Base-by-base conservation (phyloP, 2,797 vertebrate species). In the Aeoliscus strigatus region DNA sequence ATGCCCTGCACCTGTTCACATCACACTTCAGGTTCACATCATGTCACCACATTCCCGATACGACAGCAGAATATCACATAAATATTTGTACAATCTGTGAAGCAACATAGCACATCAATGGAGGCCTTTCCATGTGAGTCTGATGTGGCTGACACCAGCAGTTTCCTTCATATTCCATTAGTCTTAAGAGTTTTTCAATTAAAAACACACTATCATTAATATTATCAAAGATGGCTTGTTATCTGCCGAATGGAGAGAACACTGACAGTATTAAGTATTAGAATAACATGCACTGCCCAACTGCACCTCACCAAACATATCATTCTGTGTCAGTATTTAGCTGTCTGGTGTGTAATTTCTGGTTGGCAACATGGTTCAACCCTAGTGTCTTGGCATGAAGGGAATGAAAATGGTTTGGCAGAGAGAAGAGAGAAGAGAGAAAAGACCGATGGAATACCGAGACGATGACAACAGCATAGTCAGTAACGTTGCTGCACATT, bases 321-420 rank as follows among this genome's bases (percentile, higher is more conserved):
- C 47, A 71, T 66, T 70, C 7, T 42, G 47, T 47, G 64, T 69
- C 66, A 61, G 54, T 60, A 59, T 75, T 62, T 66, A 70, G 58
- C 49, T 50, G 36, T 38, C 55, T 40, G 14, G 47, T 65, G 51
- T 75, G 44, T 69, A 66, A 78, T 75, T 71, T 69, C 27, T 48
- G 27, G 49, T 73, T 72, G 67, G 58, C 59, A 60, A 34, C 32
- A n/a, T 35, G 6, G 17, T 35, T 43, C 43, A 31, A 33, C 54
- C 27, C 35, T 32, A 49, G 44, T 15, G 21, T 38, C 27, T 51
- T 59, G 60, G 49, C 63, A 68, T 52, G 64, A 52, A 34, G 61
- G 45, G 46, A 47, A 68, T 53, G 65, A 74, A 63, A 60, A 61
- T 53, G 62, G 45, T 66, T 52, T 46, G 51, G 39, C 14, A 30